A percentile compares a stretch with the other conserved stretches of the same genome.
Conservation (phyloP, 30 jellyfish, hydroid and myxozoan genomes). For the Catostylus mosaicus region DNA sequence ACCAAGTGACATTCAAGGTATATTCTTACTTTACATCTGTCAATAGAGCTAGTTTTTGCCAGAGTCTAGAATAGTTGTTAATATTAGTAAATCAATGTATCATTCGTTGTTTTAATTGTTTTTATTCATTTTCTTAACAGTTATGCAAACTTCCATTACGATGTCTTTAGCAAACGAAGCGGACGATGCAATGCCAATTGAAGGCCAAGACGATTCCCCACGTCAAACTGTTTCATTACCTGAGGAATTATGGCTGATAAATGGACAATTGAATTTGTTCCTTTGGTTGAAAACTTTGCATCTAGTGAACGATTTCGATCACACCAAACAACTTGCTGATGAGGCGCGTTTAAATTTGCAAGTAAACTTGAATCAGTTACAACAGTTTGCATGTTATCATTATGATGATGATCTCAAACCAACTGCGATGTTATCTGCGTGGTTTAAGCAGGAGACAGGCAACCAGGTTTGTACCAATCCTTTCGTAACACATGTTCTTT, state of each 20-base stretch:
- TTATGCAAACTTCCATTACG: background rate
- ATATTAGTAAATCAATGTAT: too few relatives aligned
- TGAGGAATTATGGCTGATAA: slow-evolving; percentile 1
- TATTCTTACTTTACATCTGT: background rate
- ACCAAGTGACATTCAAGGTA: slow-evolving; percentile 2
- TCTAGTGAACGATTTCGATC: background rate
- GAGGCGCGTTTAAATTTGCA: background rate
- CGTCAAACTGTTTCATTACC: background rate
- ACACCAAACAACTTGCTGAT: background rate
- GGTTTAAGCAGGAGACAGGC: background rate
- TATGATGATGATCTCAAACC: background rate
- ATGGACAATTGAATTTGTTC: slow-evolving; percentile 1
- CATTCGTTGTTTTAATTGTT: too few relatives aligned
- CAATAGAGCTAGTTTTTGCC: background rate
- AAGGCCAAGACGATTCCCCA: background rate
- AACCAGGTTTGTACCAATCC: background rate
- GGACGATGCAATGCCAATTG: background rate
- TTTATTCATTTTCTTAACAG: background rate
- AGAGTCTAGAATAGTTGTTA: background rate
- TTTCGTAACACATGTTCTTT: too few relatives aligned
- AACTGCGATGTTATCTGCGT: background rate
- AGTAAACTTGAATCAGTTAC: background rate
- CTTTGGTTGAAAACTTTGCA: background rate
- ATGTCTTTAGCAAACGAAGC: slow-evolving; percentile 4
- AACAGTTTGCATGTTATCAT: background rate